Conservation (phyloP, 2,797 vertebrate species). For the Arrhamphus sclerolepis region DNA sequence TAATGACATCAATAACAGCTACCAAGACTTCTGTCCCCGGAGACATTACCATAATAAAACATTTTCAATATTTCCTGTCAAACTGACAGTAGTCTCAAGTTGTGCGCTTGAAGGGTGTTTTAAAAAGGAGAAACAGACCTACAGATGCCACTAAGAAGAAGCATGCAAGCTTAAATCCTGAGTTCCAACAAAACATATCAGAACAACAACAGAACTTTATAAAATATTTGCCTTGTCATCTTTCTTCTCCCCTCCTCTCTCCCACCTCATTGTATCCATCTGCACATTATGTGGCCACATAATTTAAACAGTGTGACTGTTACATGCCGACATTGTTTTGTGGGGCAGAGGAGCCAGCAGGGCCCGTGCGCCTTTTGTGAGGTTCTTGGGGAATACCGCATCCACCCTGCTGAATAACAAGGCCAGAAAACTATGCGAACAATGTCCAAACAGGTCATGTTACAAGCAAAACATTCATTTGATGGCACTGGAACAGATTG, state of each 20-base stretch:
- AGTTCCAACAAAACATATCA: slow-evolving; percentile 57
- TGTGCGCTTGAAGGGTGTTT: slow-evolving; percentile 21
- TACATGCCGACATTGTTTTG: slow-evolving; percentile 75
- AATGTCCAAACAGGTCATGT: slow-evolving; percentile 79
- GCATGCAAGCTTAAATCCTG: slow-evolving; percentile 37
- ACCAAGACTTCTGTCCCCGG: neutral
- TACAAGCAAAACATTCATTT: slow-evolving; percentile 80
- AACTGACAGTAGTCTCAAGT: slow-evolving; percentile 14
- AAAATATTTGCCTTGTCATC: slow-evolving; percentile 40
- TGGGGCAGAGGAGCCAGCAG: slow-evolving; percentile 71
- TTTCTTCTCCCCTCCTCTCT: slow-evolving; percentile 12
- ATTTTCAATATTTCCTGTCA: slow-evolving; percentile 9
- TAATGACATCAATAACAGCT: no score
- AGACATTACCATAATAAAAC: neutral
- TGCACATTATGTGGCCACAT: slow-evolving; percentile 72
- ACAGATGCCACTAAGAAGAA: slow-evolving; percentile 46
- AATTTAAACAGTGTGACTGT: slow-evolving; percentile 79
- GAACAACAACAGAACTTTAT: slow-evolving; percentile 53
- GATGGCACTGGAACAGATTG: slow-evolving; percentile 64
- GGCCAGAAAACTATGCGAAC: slow-evolving; percentile 80
- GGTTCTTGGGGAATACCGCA: slow-evolving; percentile 79
- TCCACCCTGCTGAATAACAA: slow-evolving; percentile 76
- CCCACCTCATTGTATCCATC: slow-evolving; percentile 60
- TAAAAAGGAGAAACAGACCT: slow-evolving; percentile 40
- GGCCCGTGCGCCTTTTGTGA: slow-evolving; percentile 72